Percentiles rank a stretch among this genome's conserved stretches.
phyloP scores from a whole-genome alignment of 2,797 vertebrate species.

The Novumbra hubbsi region DNA sequence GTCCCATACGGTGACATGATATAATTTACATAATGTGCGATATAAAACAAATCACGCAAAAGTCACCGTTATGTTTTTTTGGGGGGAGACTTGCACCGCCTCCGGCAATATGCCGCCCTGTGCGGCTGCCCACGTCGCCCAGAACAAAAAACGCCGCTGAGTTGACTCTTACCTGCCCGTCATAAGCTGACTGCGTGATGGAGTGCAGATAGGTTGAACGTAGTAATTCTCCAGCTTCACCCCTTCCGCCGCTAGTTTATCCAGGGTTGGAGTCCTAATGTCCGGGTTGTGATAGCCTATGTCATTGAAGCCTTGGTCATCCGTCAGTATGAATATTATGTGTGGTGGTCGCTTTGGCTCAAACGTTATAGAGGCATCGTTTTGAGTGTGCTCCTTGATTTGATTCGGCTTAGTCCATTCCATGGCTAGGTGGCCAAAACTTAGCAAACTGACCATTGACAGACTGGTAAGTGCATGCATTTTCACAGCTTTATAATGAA shows the following conservation, averaged over 20 bases:
- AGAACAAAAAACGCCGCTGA: too few relatives aligned
- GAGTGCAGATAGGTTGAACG: conserved; percentile 96
- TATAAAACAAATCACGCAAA: too few relatives aligned
- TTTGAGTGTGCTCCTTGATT: conserved; percentile 54
- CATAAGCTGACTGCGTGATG: conserved; percentile 92
- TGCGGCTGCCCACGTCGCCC: too few relatives aligned
- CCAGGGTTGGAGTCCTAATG: conserved; percentile 89
- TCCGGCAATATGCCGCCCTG: too few relatives aligned
- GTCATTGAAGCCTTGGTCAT: conserved; percentile 96
- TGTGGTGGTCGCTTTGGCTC: conserved; percentile 78
- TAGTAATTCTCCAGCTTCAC: conserved; percentile 97
- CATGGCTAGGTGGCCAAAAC: conserved; percentile 79
- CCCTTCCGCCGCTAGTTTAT: conserved; percentile 90
- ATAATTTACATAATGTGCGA: too few relatives aligned
- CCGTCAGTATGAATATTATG: conserved; percentile 92
- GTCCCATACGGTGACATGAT: too few relatives aligned
- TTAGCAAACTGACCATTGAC: conserved; percentile 77
- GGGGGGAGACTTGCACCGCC: too few relatives aligned
- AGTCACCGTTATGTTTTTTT: too few relatives aligned
- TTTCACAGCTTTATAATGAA: conserved; percentile 21
- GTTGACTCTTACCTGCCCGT: conserved; percentile 84
- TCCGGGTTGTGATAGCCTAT: conserved; percentile 91
- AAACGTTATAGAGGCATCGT: conserved; percentile 37
- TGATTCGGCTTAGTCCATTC: conserved; percentile 74
- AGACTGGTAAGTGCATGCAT: conserved; percentile 78